Evolutionary conservation across 1,140 invertebrate genomes (phyloP).

Genomic region (Drosophila oshimai): DNA sequence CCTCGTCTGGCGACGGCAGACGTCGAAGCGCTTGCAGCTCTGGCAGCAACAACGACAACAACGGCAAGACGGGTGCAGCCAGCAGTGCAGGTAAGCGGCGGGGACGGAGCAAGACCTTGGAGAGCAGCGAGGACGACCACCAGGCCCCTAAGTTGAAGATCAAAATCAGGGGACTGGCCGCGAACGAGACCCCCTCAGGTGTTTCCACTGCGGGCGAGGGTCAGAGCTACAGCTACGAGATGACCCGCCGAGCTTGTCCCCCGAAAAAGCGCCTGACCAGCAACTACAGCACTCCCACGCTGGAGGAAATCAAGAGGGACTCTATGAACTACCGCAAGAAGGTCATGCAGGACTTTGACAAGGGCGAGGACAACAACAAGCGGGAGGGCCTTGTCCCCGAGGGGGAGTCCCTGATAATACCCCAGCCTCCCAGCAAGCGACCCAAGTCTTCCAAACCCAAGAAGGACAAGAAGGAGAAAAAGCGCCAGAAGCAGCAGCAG

Average conservation of each 20-base stretch:
- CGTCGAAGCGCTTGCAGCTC: conserved; percentile 82
- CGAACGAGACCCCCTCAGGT: conserved; percentile 79
- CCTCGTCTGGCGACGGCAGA: conserved; percentile 73
- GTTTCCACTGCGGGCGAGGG: conserved; percentile 82
- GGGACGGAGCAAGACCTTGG: conserved; percentile 79
- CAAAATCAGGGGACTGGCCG: conserved; percentile 86
- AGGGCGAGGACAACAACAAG: conserved; percentile 85
- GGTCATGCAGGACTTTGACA: conserved; percentile 91
- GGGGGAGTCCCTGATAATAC: conserved; percentile 13
- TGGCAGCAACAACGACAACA: conserved; percentile 79
- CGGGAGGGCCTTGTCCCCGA: conserved; percentile 15
- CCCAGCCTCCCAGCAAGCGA: conserved; percentile 77
- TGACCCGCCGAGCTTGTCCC: conserved; percentile 85
- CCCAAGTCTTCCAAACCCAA: conserved; percentile 82
- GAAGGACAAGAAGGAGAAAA: conserved; percentile 87
- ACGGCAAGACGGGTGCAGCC: conserved; percentile 67
- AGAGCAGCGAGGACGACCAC: conserved; percentile 82
- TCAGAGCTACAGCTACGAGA: conserved; percentile 67
- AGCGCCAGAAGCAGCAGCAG: conserved; percentile 83
- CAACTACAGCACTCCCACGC: conserved; percentile 86
- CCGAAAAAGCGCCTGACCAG: conserved; percentile 90
- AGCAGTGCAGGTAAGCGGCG: conserved; percentile 75
- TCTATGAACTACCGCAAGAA: conserved; percentile 94
- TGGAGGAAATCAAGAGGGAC: conserved; percentile 91
- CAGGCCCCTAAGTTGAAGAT: conserved; percentile 91